A percentile compares a stretch with the other conserved stretches of the same genome.
phyloP scores from a whole-genome alignment of 2,888 invertebrate genomes.

The Creontiades dilutus region DNA sequence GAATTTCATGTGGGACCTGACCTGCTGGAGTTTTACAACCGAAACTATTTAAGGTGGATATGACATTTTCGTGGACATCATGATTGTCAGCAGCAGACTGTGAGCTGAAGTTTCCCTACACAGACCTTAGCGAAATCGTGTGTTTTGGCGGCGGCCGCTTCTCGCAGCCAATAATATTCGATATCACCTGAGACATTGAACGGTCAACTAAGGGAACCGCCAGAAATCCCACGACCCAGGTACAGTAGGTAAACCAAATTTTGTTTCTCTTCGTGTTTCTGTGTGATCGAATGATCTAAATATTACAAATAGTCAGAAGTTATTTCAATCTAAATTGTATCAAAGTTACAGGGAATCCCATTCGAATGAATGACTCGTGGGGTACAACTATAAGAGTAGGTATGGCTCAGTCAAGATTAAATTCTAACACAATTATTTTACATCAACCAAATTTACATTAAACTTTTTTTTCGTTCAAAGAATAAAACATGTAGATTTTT shows the following conservation, averaged over 20 bases:
- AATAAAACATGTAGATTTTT: conserved; percentile 42
- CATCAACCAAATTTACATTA: conserved; percentile 50
- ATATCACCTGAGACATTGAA: not conserved
- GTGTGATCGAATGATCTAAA: not conserved
- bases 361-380: not conserved
- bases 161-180: not conserved
- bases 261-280: not conserved
- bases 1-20: not conserved
- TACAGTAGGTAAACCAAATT: conserved; percentile 9
- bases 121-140: not conserved
- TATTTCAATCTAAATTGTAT: not conserved
- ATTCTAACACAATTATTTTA: conserved; percentile 50
- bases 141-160: not conserved
- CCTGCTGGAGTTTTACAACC: not conserved
- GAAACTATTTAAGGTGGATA: conserved; percentile 9
- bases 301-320: not conserved
- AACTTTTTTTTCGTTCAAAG: conserved; percentile 46
- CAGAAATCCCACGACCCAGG: not conserved
- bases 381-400: conserved; percentile 21
- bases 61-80: conserved; percentile 15
- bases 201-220: not conserved
- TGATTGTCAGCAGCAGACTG: conserved; percentile 71
- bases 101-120: conserved; percentile 51
- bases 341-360: conserved; percentile 30
- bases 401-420: conserved; percentile 54